phyloP scores from a whole-genome alignment of 2,113 vertebrate genomes.

The Synchiropus splendidus region DNA sequence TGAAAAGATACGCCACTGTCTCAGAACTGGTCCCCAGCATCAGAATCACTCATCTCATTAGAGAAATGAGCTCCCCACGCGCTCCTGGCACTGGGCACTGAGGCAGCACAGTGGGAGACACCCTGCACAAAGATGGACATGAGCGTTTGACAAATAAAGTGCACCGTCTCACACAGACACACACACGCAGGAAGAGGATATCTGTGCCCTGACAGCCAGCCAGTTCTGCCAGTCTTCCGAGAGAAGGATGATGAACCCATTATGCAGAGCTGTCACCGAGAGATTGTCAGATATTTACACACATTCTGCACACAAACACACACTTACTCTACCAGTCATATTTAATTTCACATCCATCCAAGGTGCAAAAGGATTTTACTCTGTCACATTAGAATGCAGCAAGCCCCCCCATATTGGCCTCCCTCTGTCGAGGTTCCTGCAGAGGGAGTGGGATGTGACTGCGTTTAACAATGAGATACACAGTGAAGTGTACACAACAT shows the following conservation, averaged over 20 bases:
- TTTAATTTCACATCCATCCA: background rate
- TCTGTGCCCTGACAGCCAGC: too few relatives aligned
- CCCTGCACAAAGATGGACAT: slow-evolving; percentile 13
- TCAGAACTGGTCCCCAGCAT: slow-evolving; percentile 6
- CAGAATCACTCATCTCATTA: slow-evolving; percentile 45
- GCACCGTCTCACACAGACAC: background rate
- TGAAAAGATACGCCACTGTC: too few relatives aligned
- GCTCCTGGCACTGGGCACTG: slow-evolving; percentile 40
- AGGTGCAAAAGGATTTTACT: slow-evolving; percentile 16
- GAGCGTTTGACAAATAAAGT: slow-evolving; percentile 7
- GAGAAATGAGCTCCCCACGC: slow-evolving; percentile 6
- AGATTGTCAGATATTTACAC: slow-evolving; percentile 6
- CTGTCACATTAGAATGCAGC: slow-evolving; percentile 29
- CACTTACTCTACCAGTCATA: slow-evolving; percentile 1
- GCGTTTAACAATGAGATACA: slow-evolving; percentile 20
- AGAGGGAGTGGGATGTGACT: slow-evolving; percentile 27
- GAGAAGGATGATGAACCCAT: slow-evolving; percentile 22
- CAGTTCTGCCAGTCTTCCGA: slow-evolving; percentile 6
- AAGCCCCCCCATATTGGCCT: slow-evolving; percentile 8
- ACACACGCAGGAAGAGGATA: background rate
- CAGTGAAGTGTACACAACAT: slow-evolving; percentile 16
- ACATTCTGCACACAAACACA: background rate
- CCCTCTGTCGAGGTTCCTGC: slow-evolving; percentile 31
- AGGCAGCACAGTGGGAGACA: slow-evolving; percentile 23
- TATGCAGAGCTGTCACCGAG: slow-evolving; percentile 2